Evolutionary conservation across 2,888 invertebrate genomes (phyloP), one percentile per base, ranked within the genome.

Genomic region (Deilephila porcellus): DNA sequence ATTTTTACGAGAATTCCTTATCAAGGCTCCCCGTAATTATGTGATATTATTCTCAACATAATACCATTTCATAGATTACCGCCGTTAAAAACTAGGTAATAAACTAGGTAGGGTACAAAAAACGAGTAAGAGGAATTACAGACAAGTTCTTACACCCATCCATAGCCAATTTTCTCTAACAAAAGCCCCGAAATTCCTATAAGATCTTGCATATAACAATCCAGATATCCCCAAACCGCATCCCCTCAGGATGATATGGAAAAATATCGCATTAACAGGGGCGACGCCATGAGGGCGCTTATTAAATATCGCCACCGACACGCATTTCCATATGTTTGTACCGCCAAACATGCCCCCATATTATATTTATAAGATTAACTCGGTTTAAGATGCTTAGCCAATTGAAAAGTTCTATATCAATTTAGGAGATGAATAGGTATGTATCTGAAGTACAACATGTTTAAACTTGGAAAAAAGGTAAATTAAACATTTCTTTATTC

Each of bases 221-320:
- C 85, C 90, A 70, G 72, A 77, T 83, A 83, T 80, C 87, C 89
- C 89, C 82, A 82, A 82, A 77, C 83, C 83, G 76, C 79, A 79
- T 84, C 84, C 90, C 86, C 82, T 80, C 81, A 90, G 88, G 89
- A 87, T 91, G 91, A 91, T 91, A 92, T 92, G 91, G 91, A 93
- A 93, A 93, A 93, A 93, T 93, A 93, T 93, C 89, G 84, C 86
- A 91, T 93, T 91, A 91, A 93, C 91, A 76, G 81, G 80, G 80
- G 82, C 79, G 79, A 77, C 80, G 80, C 76, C 75, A 77, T 79
- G 77, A 78, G 83, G 83, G 83, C 79, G 84, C 84, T 86, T 92
- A 91, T 92, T 93, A 90, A 90, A 89, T 90, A 91, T 90, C 90
- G 87, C 86, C 81, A 78, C 83, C 79, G 84, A 85, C 88, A 83